Evolutionary conservation across 2,888 invertebrate species (phyloP).

Genomic region (Anagyrus pseudococci): DNA sequence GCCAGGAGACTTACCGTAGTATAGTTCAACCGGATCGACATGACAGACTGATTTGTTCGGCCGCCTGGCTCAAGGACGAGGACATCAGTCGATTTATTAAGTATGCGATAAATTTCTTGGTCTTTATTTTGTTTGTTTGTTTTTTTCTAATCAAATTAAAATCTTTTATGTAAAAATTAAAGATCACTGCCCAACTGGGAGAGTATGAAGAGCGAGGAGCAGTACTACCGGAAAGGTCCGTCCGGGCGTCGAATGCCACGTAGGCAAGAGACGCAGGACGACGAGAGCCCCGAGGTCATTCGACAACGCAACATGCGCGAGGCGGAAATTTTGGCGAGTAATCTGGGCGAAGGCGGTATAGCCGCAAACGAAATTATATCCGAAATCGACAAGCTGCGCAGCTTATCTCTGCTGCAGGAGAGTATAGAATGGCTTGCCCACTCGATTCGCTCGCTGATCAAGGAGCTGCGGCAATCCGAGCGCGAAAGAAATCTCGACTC

Average conservation of each 20-base stretch:
- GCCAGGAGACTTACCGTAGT: slow-evolving; percentile 75
- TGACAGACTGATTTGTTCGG: slow-evolving; percentile 80
- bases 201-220: slow-evolving; percentile 66
- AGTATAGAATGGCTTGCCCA: slow-evolving; percentile 73
- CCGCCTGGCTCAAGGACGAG: slow-evolving; percentile 91
- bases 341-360: slow-evolving; percentile 87
- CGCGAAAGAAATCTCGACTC: slow-evolving; percentile 50
- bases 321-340: slow-evolving; percentile 91
- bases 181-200: slow-evolving; percentile 83
- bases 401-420: slow-evolving; percentile 89
- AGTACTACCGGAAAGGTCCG: slow-evolving; percentile 55
- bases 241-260: slow-evolving; percentile 54
- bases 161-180: slow-evolving; percentile 8
- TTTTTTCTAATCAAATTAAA: not conserved
- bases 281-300: slow-evolving; percentile 81
- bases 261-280: slow-evolving; percentile 68
- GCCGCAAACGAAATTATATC: slow-evolving; percentile 84
- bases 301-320: slow-evolving; percentile 83
- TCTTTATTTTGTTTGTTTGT: not conserved
- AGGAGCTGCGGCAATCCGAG: slow-evolving; percentile 58
- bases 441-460: slow-evolving; percentile 47
- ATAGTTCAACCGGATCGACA: slow-evolving; percentile 81
- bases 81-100: slow-evolving; percentile 93
- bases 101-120: slow-evolving; percentile 59
- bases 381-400: slow-evolving; percentile 81